Evolutionary conservation across 2,888 invertebrate genomes (phyloP).

Genomic region (Drosophila mercatorum): DNA sequence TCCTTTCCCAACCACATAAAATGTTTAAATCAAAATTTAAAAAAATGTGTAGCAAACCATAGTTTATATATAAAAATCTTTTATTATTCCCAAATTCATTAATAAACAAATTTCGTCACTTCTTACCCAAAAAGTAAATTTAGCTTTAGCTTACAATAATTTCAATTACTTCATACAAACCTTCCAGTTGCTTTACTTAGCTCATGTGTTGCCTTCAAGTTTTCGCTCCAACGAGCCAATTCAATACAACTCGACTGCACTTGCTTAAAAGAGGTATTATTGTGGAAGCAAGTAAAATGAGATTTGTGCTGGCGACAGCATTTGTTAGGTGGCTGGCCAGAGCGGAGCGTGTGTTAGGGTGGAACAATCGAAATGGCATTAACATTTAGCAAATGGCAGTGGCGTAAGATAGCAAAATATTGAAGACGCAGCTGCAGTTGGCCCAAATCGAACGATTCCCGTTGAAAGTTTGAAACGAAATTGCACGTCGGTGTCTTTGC

Average conservation of each 20-base stretch:
- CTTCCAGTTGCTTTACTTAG: not conserved
- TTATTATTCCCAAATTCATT: no score
- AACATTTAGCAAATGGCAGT: constrained; percentile 77
- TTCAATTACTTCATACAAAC: not conserved
- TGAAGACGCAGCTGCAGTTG: constrained; percentile 74
- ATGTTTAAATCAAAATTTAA: no score
- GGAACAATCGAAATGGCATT: constrained; percentile 76
- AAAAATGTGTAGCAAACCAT: no score
- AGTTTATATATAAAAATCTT: no score
- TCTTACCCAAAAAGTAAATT: no score
- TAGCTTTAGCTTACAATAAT: not conserved
- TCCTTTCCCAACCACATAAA: no score
- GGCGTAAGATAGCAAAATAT: constrained; percentile 67
- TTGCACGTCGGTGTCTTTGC: constrained; percentile 50
- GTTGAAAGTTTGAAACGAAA: constrained; percentile 61
- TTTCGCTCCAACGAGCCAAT: not conserved
- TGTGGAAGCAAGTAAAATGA: constrained; percentile 35
- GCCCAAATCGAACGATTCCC: constrained; percentile 72
- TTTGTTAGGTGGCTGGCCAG: constrained; percentile 7
- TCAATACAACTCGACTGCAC: not conserved
- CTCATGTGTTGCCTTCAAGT: not conserved
- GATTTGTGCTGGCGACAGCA: constrained; percentile 59
- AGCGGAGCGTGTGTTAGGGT: constrained; percentile 9
- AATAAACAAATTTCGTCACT: no score
- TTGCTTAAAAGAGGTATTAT: constrained; percentile 32